phyloP scores from a whole-genome alignment of 1,140 invertebrate species.

The Diachasmimorpha longicaudata region DNA sequence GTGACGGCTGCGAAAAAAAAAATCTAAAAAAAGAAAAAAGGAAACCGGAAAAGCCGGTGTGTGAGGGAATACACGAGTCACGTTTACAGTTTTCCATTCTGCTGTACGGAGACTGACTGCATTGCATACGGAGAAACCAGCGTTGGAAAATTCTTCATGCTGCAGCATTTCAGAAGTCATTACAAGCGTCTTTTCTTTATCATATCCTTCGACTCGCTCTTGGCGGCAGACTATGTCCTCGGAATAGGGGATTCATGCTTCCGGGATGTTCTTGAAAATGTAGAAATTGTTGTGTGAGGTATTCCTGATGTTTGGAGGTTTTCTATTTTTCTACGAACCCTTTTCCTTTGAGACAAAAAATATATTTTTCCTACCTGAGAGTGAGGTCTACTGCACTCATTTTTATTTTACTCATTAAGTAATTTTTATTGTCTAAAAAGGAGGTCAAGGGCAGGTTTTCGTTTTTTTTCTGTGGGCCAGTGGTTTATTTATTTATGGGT shows the following conservation, averaged over 20 bases:
- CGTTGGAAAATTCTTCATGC: constrained; percentile 31
- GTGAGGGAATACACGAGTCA: constrained; percentile 1
- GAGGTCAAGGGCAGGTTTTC: too few species aligned
- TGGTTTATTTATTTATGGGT: too few species aligned
- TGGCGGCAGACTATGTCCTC: not conserved
- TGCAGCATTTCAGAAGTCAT: constrained; percentile 27
- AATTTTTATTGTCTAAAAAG: too few species aligned
- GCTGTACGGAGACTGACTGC: not conserved
- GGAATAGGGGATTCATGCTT: not conserved
- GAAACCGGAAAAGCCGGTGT: not conserved
- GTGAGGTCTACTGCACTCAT: too few species aligned
- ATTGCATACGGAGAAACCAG: constrained; percentile 4
- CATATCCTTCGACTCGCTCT: not conserved
- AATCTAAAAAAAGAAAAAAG: not conserved
- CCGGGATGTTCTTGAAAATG: too few species aligned
- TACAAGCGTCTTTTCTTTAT: constrained; percentile 28
- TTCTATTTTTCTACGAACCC: too few species aligned
- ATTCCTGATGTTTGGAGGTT: too few species aligned
- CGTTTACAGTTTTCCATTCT: constrained; percentile 37
- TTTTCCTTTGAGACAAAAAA: too few species aligned
- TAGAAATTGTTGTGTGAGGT: too few species aligned
- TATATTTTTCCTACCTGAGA: too few species aligned
- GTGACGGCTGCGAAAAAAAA: not conserved
- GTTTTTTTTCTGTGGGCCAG: too few species aligned
- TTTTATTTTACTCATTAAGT: too few species aligned